These are phyloP conservation scores for Lissonota sp. DNA, from an alignment of 2,888 invertebrate species.

Conservation along the genomic window DNA sequence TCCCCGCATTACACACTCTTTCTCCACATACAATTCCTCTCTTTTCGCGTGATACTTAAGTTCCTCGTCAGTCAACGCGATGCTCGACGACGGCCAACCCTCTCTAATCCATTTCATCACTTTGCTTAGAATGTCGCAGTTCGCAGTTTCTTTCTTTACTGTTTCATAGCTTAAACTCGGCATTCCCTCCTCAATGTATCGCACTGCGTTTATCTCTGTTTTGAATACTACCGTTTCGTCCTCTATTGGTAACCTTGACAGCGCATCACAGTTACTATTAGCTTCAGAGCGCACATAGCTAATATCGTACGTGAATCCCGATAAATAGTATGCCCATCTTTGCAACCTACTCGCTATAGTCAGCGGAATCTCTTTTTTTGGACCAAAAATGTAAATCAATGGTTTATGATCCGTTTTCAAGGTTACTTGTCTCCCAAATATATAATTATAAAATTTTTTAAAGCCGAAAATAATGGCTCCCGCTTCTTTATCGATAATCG, in stretches of 20 bases:
- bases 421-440: constrained; percentile 14
- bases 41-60: not conserved
- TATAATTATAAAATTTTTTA: constrained; percentile 18
- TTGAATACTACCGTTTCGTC: constrained; percentile 36
- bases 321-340: constrained; percentile 19
- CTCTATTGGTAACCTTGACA: constrained; percentile 48
- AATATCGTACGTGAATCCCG: constrained; percentile 18
- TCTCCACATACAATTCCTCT: constrained; percentile 6
- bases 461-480: constrained; percentile 2
- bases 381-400: constrained; percentile 14
- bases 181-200: not conserved
- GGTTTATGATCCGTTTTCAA: constrained; percentile 22
- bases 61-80: not conserved
- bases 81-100: no score
- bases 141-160: not conserved
- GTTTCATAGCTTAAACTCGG: constrained; percentile 13
- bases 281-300: constrained; percentile 49
- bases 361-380: constrained; percentile 15
- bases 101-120: no score
- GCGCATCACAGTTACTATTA: constrained; percentile 53
- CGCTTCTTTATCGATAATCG: constrained; percentile 11
- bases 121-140: no score
- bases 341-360: constrained; percentile 14
- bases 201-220: not conserved
- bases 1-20: constrained; percentile 26